Percentiles rank a stretch among this genome's conserved stretches.
These are phyloP conservation scores for Nothobranchius kuhntae DNA, from an alignment of 2,113 vertebrate genomes.

Conservation along the genomic window DNA sequence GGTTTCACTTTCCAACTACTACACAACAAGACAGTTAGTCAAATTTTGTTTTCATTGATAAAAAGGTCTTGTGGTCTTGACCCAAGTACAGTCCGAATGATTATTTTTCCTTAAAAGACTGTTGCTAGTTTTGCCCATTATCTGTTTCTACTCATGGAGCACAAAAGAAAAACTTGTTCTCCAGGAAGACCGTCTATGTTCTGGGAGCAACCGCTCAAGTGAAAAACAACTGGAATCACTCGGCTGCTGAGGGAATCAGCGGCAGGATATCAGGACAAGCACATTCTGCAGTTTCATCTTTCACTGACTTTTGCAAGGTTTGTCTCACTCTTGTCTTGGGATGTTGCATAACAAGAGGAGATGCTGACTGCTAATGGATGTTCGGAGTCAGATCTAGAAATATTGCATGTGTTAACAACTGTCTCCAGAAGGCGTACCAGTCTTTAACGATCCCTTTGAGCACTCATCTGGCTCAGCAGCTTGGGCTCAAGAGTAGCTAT, in stretches of 20 bases:
- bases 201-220: slow-evolving; percentile 53
- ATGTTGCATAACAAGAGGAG: slow-evolving; percentile 55
- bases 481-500: slow-evolving; percentile 3
- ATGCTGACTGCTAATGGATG: slow-evolving; percentile 53
- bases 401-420: slow-evolving; percentile 11
- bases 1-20: slow-evolving; percentile 4
- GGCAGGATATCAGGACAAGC: slow-evolving; percentile 58
- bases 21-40: not conserved
- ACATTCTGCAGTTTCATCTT: slow-evolving; percentile 38
- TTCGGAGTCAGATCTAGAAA: slow-evolving; percentile 14
- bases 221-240: slow-evolving; percentile 49
- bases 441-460: slow-evolving; percentile 11
- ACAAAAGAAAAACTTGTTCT: slow-evolving; percentile 73
- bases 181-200: slow-evolving; percentile 68
- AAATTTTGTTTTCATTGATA: not conserved
- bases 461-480: not conserved
- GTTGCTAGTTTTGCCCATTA: slow-evolving; percentile 46
- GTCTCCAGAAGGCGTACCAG: not conserved
- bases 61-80: slow-evolving; percentile 9
- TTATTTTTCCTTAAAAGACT: slow-evolving; percentile 35
- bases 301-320: slow-evolving; percentile 43
- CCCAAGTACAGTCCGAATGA: slow-evolving; percentile 19
- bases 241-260: slow-evolving; percentile 51
- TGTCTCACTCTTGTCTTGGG: slow-evolving; percentile 50
- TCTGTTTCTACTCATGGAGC: slow-evolving; percentile 51